A percentile compares a stretch with the other conserved stretches of the same genome.
Evolutionary conservation across 1,140 invertebrate species (phyloP).

Genomic region (Bursaphelenchus mucronatus): DNA sequence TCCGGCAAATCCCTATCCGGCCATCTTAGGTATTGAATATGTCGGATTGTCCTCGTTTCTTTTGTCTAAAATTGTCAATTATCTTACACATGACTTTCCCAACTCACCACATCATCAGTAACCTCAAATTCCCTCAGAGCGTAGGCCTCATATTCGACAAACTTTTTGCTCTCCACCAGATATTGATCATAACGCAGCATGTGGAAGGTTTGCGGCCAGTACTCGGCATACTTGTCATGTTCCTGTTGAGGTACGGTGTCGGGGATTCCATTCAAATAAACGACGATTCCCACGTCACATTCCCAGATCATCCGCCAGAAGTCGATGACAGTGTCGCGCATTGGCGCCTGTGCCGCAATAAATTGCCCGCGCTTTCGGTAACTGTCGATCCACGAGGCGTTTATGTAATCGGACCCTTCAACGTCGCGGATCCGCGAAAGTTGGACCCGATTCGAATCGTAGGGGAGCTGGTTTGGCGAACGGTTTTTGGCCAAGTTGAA

Average conservation of each 20-base stretch:
- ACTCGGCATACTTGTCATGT: constrained; percentile 91
- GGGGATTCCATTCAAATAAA: constrained; percentile 71
- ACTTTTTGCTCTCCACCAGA: constrained; percentile 94
- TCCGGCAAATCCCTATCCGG: constrained; percentile 96
- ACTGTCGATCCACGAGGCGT: constrained; percentile 93
- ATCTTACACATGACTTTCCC: constrained; percentile 6
- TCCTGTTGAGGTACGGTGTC: constrained; percentile 7
- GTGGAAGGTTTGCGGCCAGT: constrained; percentile 95
- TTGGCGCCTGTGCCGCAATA: constrained; percentile 93
- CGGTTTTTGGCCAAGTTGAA: constrained; percentile 98
- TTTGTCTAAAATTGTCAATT: constrained; percentile 70
- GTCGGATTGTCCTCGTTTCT: constrained; percentile 86
- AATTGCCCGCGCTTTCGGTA: constrained; percentile 73
- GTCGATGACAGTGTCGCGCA: constrained; percentile 90
- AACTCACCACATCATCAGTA: constrained; percentile 16
- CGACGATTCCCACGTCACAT: constrained; percentile 97
- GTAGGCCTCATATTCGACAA: constrained; percentile 64
- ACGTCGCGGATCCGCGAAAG: constrained; percentile 74
- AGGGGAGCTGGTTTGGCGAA: constrained; percentile 91
- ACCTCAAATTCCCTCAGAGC: constrained; percentile 30
- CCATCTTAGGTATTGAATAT: constrained; percentile 99
- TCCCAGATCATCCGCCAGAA: constrained; percentile 99
- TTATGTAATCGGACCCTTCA: constrained; percentile 98
- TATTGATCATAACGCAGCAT: constrained; percentile 86
- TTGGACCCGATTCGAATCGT: constrained; percentile 86